Conservation (phyloP, 2,797 vertebrate species). For the Amblyopsis hoosieri region DNA sequence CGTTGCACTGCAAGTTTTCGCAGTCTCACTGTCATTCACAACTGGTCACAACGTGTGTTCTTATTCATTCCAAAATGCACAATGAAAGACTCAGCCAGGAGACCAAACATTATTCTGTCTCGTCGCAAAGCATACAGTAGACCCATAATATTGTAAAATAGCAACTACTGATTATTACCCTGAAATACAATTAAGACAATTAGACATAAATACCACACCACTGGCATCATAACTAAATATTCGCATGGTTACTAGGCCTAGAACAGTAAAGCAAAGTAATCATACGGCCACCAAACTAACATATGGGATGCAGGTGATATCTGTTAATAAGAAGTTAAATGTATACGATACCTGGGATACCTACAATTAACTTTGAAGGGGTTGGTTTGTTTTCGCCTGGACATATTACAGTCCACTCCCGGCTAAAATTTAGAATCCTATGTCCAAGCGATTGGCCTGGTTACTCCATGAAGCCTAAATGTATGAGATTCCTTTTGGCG, state of each 20-base stretch:
- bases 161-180: no score
- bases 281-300: no score
- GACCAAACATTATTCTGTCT: background rate
- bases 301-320: background rate
- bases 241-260: no score
- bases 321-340: conserved; percentile 30
- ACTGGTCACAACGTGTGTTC: background rate
- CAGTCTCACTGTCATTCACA: background rate
- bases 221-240: no score
- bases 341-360: conserved; percentile 79
- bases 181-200: no score
- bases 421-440: conserved; percentile 46
- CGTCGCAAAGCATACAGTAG: no score
- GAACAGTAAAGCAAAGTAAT: no score
- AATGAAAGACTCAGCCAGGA: background rate
- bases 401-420: conserved; percentile 87
- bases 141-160: no score
- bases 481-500: conserved; percentile 21
- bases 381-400: conserved; percentile 98
- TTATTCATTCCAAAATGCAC: conserved; percentile 7
- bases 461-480: conserved; percentile 47
- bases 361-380: conserved; percentile 99
- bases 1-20: conserved; percentile 19
- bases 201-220: no score
- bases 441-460: conserved; percentile 44